Evolutionary conservation across 1,140 invertebrate genomes (phyloP), one percentile per base, ranked within the genome.

Genomic region (Gonatopus flavifemur): DNA sequence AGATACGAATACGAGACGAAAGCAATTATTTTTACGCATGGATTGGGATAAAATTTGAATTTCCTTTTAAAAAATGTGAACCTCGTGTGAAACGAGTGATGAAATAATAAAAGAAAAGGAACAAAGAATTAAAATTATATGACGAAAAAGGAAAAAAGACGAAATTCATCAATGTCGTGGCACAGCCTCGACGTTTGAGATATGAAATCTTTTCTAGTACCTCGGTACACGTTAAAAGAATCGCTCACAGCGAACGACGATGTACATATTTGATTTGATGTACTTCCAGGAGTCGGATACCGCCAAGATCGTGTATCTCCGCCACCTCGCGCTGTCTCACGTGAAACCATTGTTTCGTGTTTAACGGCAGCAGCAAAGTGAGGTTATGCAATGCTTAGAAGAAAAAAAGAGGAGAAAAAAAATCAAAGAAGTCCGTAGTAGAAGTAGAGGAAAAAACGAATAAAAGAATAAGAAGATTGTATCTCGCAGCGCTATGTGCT

Each of bases 331-430:
- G 44, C 43, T 63, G 64, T 63, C 59, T 69, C 67, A 63, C 62
- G 59, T 66, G 59, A 62, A 60, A 64, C 63, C 52, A 69, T 71
- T 71, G 69, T 69, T 68, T 71, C 57, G 55, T 59, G 58, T 66
- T 68, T 69, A 64, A 59, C 57, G 57, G 67, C n/a, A n/a, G n/a
- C n/a, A n/a, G n/a, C 69, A 69, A 71, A 66, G 67, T 70, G 65
- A 67, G 57, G 52, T 74, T 74, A 69, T 66, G 62, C 65, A 74
- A 72, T 55, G 55, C 56, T 22, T 25, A 20, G 43, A 58, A 64
- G 55, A 62, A 54, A 52, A 31, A 13, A 18, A 16, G 39, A 49
- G 19, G 24, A 38, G 25, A 15, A 39, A n/a, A n/a, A n/a, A n/a
- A n/a, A n/a, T n/a, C 25, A 21, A 9, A 22, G 16, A 21, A n/a